A percentile compares a stretch with the other conserved stretches of the same genome.
Evolutionary conservation across 2,888 invertebrate species (phyloP).

Genomic region (Oscheius myriophilus): DNA sequence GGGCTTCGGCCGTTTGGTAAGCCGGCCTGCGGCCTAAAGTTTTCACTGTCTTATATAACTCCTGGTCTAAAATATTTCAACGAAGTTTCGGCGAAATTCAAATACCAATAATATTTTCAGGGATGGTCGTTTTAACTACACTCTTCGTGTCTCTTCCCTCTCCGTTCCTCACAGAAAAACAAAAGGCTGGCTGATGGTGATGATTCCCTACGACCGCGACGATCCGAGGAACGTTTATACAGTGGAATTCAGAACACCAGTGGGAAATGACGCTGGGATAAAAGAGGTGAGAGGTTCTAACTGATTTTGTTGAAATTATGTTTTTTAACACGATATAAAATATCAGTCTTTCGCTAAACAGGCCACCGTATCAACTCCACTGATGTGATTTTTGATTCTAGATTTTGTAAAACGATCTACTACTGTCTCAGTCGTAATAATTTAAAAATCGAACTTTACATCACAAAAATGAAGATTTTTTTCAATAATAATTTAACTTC

Average conservation of each 20-base stretch:
- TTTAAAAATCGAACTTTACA: too few relatives aligned
- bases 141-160: slow-evolving; percentile 59
- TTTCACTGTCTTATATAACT: too few relatives aligned
- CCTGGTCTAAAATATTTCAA: not conserved
- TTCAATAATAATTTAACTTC: too few relatives aligned
- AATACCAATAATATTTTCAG: slow-evolving; percentile 23
- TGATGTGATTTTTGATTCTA: too few relatives aligned
- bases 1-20: too few relatives aligned
- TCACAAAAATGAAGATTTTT: too few relatives aligned
- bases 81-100: not conserved
- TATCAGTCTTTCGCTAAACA: not conserved
- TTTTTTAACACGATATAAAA: not conserved
- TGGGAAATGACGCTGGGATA: slow-evolving; percentile 59
- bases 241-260: slow-evolving; percentile 63
- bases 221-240: slow-evolving; percentile 66
- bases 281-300: slow-evolving; percentile 37
- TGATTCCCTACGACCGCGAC: slow-evolving; percentile 65
- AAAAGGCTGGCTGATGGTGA: slow-evolving; percentile 61
- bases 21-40: too few relatives aligned
- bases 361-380: too few relatives aligned
- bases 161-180: slow-evolving; percentile 58
- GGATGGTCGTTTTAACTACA: slow-evolving; percentile 62
- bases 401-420: not conserved
- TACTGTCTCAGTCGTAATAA: too few relatives aligned
- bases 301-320: not conserved